Evolutionary conservation across 2,113 vertebrate genomes (phyloP).

Genomic region (Pomatorhinus ruficollis): DNA sequence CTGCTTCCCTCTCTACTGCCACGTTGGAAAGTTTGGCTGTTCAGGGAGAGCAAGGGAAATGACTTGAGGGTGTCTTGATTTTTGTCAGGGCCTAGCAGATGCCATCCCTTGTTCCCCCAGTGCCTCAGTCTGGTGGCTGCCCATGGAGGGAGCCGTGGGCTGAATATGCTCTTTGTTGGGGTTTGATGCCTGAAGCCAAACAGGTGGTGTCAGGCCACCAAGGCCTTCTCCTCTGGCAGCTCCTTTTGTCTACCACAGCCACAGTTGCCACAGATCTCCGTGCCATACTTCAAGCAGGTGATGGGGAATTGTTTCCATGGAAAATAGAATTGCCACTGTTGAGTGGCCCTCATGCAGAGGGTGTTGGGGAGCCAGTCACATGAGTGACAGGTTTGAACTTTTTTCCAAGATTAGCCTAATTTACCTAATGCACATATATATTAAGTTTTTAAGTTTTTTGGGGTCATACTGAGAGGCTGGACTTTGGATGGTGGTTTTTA

Average conservation of each 20-base stretch:
- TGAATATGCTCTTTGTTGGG: accelerated
- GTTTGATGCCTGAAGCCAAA: background rate
- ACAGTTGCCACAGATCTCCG: accelerated
- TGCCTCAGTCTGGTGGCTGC: background rate
- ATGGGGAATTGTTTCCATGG: accelerated
- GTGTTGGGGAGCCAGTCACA: accelerated
- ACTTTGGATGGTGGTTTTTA: background rate
- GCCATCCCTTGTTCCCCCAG: background rate
- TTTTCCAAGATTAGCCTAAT: background rate
- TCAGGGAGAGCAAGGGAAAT: background rate
- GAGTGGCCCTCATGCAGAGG: accelerated
- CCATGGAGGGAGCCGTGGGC: accelerated
- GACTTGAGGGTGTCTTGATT: background rate
- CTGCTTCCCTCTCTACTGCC: background rate
- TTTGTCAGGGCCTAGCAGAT: background rate
- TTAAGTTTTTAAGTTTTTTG: background rate
- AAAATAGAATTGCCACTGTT: background rate
- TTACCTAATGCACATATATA: background rate
- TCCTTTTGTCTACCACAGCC: background rate
- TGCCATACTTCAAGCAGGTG: accelerated
- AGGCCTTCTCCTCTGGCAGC: accelerated
- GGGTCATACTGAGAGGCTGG: background rate
- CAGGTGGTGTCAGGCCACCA: accelerated
- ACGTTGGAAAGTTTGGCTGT: background rate
- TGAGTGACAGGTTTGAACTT: background rate